Conservation (phyloP, 2,113 vertebrate species). For the Plecotus auritus region DNA sequence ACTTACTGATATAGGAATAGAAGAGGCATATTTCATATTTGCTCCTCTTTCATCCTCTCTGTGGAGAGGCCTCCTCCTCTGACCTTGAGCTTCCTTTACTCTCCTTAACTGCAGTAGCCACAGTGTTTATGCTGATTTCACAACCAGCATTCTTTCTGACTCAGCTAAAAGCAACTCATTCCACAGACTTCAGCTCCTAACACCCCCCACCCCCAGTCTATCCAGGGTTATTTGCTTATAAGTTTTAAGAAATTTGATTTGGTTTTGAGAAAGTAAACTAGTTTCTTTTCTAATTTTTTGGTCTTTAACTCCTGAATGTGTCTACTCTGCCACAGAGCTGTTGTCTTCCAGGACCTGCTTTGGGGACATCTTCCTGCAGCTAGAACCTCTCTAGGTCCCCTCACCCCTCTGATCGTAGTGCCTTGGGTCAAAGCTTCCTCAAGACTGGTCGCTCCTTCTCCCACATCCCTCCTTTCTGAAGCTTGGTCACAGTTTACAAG, state of each 20-base stretch:
- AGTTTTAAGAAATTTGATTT: conserved; percentile 12
- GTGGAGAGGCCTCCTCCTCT: conserved; percentile 25
- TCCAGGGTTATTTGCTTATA: background rate
- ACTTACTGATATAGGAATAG: conserved; percentile 36
- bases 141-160: background rate
- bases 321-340: background rate
- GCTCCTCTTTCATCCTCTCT: conserved; percentile 10
- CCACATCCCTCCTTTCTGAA: background rate
- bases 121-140: background rate
- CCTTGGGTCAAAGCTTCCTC: conserved; percentile 59
- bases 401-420: conserved; percentile 1
- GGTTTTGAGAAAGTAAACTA: background rate
- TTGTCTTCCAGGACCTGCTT: background rate
- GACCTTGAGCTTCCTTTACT: background rate
- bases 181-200: background rate
- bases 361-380: background rate
- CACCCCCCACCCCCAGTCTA: background rate
- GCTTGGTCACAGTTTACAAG: background rate
- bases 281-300: background rate
- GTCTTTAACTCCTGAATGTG: background rate
- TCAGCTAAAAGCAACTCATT: background rate
- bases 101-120: background rate
- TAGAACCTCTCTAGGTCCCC: background rate
- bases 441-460: background rate
- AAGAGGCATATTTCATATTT: conserved; percentile 5